Evolutionary conservation across 2,888 invertebrate genomes (phyloP), one percentile per base, ranked within the genome.

Genomic region (Anodontia alba): DNA sequence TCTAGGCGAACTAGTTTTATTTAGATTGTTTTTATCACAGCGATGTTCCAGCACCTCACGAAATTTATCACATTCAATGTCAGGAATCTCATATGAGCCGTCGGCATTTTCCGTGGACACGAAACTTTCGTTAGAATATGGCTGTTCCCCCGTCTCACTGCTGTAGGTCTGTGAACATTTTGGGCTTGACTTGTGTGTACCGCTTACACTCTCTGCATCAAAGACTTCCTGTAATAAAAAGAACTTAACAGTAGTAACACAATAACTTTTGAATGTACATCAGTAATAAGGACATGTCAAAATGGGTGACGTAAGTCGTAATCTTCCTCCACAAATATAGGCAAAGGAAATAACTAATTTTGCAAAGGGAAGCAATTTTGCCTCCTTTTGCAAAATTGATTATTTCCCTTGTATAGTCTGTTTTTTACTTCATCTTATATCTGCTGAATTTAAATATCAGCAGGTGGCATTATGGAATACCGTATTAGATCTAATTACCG

Each of bases 41-140:
- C 92, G 88, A 70, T 89, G 86, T 80, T 92, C 91, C 49, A 94
- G 87, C 73, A 91, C 91, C 83, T 92, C 90, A 5, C 92, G 90
- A 83, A 93, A 93, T 82, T 90, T 91, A 71, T 90, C 89, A 87
- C 92, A 91, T 49, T 90, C 91, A 70, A 90, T 91, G 36, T 89
- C 90, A 33, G 91, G 88, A 62, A 92, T 91, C 73, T 92, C 92
- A 75, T 90, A 90, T 8, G 80, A 78, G 42, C 80, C 81, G 68
- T 84, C 84, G 43, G 71, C 81, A 31, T 76, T 80, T 54, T 90
- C 90, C 46, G 87, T 90, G 5, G 91, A 92, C 76, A 91, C 83
- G 79, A 92, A 91, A 84, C 93, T 93, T 78, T 93, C 92, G 78
- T 91, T 92, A 83, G 92, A 92, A 83, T 90, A 89, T 78, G 90